Base-by-base conservation (phyloP, 2,888 invertebrate genomes). In the Agriopis marginaria region DNA sequence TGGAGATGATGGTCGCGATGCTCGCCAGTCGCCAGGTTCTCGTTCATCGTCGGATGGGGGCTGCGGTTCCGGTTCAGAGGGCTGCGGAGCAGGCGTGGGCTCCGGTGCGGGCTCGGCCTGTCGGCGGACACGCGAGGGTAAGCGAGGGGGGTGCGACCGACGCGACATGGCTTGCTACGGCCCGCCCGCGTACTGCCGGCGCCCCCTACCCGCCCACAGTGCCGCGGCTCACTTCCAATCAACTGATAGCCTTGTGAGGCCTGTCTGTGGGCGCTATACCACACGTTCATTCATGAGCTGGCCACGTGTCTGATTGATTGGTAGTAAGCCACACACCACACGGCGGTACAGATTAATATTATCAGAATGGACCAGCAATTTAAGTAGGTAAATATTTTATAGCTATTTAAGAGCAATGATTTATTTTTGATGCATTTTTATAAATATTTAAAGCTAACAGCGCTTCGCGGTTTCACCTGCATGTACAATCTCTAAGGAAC, bases 21-120 rank as follows among this genome's bases (percentile, higher is more conserved):
- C 83, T 1, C 91, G 86, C 93, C 94, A 94, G 81, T 96, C 95
- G 50, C 95, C 95, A 54, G 95, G 93, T 65, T 93, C 95, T 72
- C 93, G 86, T 86, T 95, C 90, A 82, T 94, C 95, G 86, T 95
- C 95, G 9, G 92, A 92, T 0, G 86, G 87, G 77, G 91, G 86
- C 58, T 89, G 86, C 7, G 87, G 86, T 64, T 84, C 86, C 53
- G 89, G 90, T 76, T 88, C 89, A 72, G 94, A 93, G 80, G 86
- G 95, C 8, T 45, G 58, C 66, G 86, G 90, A 70, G 85, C 89
- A 77, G 89, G 91, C 71, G 86, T 80, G 63, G 90, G 90, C 84
- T 92, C 93, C 75, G 90, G 87, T 73, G 88, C 89, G 78, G 89
- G 89, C 91, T 93, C 76, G 81, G 89, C 89, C 93, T 93, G 91